These are phyloP conservation scores for Mastomys natalensis DNA, from an alignment of 2,113 vertebrate species.

Conservation along the genomic window DNA sequence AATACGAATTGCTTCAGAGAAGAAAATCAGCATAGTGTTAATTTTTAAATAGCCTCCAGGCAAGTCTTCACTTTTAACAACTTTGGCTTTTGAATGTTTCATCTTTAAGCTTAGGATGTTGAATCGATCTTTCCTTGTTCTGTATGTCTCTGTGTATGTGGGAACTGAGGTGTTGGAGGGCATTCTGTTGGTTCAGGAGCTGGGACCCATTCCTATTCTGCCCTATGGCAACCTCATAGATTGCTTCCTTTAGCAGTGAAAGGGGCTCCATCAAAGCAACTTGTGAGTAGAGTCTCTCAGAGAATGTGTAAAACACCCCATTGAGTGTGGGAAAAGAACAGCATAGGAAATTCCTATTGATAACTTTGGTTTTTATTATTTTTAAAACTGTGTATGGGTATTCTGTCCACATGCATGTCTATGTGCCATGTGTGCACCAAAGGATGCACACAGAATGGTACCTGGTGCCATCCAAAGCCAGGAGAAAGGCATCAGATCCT, in stretches of 20 bases:
- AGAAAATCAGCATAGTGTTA: slow-evolving; percentile 22
- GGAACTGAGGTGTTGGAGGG: neutral
- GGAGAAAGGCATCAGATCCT: neutral
- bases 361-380: neutral
- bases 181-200: neutral
- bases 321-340: neutral
- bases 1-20: neutral
- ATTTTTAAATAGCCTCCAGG: slow-evolving; percentile 3
- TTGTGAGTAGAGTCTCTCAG: neutral
- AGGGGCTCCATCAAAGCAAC: neutral
- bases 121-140: slow-evolving; percentile 57
- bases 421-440: neutral
- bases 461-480: too few relatives aligned
- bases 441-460: too few relatives aligned
- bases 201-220: neutral
- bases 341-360: neutral
- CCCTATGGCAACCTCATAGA: neutral
- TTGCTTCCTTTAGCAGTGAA: neutral
- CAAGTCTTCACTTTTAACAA: slow-evolving; percentile 14
- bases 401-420: neutral
- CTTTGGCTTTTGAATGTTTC: slow-evolving; percentile 71
- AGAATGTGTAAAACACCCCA: neutral
- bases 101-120: slow-evolving; percentile 66
- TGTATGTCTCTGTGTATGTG: neutral
- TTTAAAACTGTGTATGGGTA: neutral